These are phyloP conservation scores for Todiramphus saurophagus DNA, from an alignment of 2,113 vertebrate genomes.

Conservation along the genomic window DNA sequence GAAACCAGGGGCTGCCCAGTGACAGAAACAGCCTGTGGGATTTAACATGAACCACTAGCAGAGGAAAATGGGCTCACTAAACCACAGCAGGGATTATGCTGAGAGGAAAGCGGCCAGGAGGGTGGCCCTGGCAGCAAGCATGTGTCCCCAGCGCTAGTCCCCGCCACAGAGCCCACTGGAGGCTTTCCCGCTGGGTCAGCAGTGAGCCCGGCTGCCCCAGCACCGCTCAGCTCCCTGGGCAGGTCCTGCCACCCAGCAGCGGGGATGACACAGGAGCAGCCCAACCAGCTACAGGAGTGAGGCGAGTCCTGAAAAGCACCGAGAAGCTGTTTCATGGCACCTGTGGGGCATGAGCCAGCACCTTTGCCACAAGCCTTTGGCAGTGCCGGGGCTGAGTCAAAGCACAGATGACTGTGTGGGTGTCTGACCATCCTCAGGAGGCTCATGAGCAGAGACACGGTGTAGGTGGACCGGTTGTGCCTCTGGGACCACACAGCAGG, in stretches of 20 bases:
- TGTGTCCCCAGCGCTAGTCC: rapidly evolving
- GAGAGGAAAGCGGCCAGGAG: neutral
- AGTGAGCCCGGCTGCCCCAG: rapidly evolving
- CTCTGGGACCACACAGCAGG: neutral
- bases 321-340: neutral
- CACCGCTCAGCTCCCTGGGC: rapidly evolving
- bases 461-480: rapidly evolving
- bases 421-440: rapidly evolving
- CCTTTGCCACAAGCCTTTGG: neutral
- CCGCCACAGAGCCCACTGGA: rapidly evolving
- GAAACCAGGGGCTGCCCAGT: neutral
- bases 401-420: neutral
- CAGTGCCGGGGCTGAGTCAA: rapidly evolving
- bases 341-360: rapidly evolving
- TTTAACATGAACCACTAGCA: neutral
- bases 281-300: neutral
- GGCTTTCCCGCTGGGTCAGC: neutral
- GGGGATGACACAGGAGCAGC: neutral
- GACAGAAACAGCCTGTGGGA: neutral
- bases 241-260: neutral
- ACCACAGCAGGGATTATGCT: rapidly evolving
- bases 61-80: neutral
- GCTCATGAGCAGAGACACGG: rapidly evolving
- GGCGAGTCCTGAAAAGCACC: neutral
- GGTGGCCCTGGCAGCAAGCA: rapidly evolving